Conservation (phyloP, 2,113 vertebrate genomes). For the Nesogale talazaci region DNA sequence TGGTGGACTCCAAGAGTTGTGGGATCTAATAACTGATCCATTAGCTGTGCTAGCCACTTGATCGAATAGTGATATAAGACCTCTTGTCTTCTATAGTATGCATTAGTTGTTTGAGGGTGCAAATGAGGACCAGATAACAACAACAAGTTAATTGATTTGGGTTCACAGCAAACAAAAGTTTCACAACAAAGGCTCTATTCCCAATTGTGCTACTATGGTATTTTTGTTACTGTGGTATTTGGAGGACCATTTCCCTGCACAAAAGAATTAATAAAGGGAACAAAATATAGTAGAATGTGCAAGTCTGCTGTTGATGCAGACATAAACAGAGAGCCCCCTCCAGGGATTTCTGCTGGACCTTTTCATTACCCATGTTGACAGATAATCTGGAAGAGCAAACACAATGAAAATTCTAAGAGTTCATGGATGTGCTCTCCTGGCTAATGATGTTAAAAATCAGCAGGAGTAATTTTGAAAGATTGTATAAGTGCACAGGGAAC, state of each 20-base stretch:
- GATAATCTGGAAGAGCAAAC: constrained; percentile 49
- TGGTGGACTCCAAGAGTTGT: constrained; percentile 16
- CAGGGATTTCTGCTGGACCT: constrained; percentile 28
- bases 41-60: not conserved
- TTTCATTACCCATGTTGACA: constrained; percentile 47
- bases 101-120: not conserved
- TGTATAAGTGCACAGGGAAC: not conserved
- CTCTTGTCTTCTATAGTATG: constrained; percentile 27
- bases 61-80: constrained; percentile 7
- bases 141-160: constrained; percentile 39
- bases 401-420: constrained; percentile 5
- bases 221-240: constrained; percentile 51
- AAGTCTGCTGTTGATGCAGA: constrained; percentile 41
- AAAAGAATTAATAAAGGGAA: constrained; percentile 48
- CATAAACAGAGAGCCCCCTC: constrained; percentile 30
- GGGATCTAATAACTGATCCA: not conserved
- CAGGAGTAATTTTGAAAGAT: constrained; percentile 40
- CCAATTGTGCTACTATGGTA: constrained; percentile 36
- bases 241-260: constrained; percentile 50
- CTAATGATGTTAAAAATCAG: constrained; percentile 53
- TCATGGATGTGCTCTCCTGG: constrained; percentile 5
- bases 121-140: constrained; percentile 21
- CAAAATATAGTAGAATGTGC: constrained; percentile 17
- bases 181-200: constrained; percentile 59
- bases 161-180: constrained; percentile 54